Evolutionary conservation across 2,113 vertebrate species (phyloP).

Genomic region (Crotalus tigris): DNA sequence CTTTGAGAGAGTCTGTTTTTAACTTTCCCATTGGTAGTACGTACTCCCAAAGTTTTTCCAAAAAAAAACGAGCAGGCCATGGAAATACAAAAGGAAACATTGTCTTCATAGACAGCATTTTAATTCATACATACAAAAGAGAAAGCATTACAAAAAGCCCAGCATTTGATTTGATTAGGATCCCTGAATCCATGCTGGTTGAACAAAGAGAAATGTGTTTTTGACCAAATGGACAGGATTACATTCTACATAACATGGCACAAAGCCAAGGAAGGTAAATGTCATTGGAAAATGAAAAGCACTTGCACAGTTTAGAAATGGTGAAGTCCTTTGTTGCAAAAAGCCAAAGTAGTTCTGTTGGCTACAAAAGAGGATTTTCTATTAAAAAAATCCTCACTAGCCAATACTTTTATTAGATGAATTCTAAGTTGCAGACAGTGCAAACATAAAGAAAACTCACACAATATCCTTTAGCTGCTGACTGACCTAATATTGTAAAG

Average conservation of each 20-base stretch:
- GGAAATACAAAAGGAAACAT: neutral
- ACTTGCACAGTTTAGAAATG: neutral
- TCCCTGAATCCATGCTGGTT: neutral
- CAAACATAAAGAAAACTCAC: neutral
- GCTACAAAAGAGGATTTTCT: neutral
- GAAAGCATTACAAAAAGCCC: neutral
- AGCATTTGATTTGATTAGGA: neutral
- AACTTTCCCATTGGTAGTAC: neutral
- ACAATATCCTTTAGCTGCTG: neutral
- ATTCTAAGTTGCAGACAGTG: neutral
- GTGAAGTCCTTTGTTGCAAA: neutral
- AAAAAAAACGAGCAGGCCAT: neutral
- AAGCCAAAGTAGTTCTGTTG: neutral
- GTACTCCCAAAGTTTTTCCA: neutral
- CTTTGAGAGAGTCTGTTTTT: neutral
- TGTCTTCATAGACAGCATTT: neutral
- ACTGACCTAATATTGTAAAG: neutral
- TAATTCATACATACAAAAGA: neutral
- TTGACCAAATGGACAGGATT: neutral
- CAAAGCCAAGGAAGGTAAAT: neutral
- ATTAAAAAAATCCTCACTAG: neutral
- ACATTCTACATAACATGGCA: neutral
- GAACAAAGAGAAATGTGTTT: neutral
- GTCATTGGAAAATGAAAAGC: neutral
- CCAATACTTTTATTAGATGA: neutral